A percentile compares a stretch with the other conserved stretches of the same genome.
Evolutionary conservation across 2,113 vertebrate species (phyloP).

Genomic region (Leiothrix lutea): DNA sequence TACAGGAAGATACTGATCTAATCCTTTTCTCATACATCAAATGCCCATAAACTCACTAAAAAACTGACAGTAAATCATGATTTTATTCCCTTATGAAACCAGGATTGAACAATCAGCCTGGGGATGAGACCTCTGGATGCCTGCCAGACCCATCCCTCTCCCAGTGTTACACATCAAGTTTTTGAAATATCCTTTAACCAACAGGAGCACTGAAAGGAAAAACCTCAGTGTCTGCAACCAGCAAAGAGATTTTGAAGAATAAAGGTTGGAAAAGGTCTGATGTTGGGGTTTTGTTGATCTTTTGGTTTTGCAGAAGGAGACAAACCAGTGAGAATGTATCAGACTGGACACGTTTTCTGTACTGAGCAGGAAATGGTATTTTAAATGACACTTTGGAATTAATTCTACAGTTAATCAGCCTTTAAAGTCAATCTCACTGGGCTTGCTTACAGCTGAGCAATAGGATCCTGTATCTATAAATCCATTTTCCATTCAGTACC

Average conservation of each 20-base stretch:
- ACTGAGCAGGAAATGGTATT: background rate
- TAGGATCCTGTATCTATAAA: accelerated
- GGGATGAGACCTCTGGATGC: background rate
- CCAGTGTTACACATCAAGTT: background rate
- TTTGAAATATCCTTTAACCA: background rate
- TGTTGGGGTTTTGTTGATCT: background rate
- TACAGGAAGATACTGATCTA: background rate
- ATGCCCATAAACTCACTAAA: background rate
- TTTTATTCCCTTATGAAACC: background rate
- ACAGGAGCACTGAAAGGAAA: background rate
- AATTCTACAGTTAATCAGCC: background rate
- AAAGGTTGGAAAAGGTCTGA: accelerated
- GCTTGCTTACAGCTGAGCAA: background rate
- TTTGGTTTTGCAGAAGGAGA: background rate
- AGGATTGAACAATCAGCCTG: background rate
- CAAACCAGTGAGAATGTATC: background rate
- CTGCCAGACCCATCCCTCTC: background rate
- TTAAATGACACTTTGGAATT: background rate
- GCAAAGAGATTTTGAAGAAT: background rate
- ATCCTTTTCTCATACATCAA: background rate
- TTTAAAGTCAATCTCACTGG: background rate
- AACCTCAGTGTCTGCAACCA: background rate
- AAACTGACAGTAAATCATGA: background rate
- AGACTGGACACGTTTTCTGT: background rate
- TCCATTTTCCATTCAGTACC: background rate